Evolutionary conservation across 1,140 invertebrate genomes (phyloP), one percentile per base, ranked within the genome.

Genomic region (Sinonovacula constricta): DNA sequence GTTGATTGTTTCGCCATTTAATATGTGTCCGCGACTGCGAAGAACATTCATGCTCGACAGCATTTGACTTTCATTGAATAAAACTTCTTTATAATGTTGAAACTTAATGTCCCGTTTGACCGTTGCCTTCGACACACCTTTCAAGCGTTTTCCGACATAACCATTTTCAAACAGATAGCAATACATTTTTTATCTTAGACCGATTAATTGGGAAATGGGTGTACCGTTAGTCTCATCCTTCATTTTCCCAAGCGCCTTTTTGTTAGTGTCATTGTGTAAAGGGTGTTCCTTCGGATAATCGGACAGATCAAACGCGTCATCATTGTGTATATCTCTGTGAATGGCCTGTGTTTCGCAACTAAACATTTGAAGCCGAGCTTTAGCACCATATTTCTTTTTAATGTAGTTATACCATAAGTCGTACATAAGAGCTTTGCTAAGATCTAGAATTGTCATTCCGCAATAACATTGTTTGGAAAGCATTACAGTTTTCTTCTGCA

Each of bases 231-330:
- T 83, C 83, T 93, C 92, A 86, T 92, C 91, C 83, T 92, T 93
- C 75, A 92, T 89, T 83, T 91, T 88, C 5, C 92, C 91, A 1
- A 91, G 22, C 7, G 90, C 86, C 78, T 93, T 92, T 82, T 92
- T 92, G 71, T 92, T 92, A 39, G 60, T 49, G 49, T 15, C 49
- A 26, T 28, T 67, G 26, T 76, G 33, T 7, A 83, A 30, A n/a
- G 76, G 79, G 59, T 81, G 79, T 36, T 69, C 31, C 54, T 62
- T 62, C 1, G 68, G 80, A 26, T 67, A 82, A 49, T 84, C 69
- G 28, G 34, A 69, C 31, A 70, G 79, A 60, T 85, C 71, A 34
- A 53, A 81, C 24, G n/a, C n/a, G n/a, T n/a, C n/a, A n/a, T n/a
- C n/a, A n/a, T n/a, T n/a, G n/a, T n/a, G n/a, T n/a, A n/a, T n/a